Base-by-base conservation (phyloP, 2,113 vertebrate genomes). In the Delphinapterus leucas region DNA sequence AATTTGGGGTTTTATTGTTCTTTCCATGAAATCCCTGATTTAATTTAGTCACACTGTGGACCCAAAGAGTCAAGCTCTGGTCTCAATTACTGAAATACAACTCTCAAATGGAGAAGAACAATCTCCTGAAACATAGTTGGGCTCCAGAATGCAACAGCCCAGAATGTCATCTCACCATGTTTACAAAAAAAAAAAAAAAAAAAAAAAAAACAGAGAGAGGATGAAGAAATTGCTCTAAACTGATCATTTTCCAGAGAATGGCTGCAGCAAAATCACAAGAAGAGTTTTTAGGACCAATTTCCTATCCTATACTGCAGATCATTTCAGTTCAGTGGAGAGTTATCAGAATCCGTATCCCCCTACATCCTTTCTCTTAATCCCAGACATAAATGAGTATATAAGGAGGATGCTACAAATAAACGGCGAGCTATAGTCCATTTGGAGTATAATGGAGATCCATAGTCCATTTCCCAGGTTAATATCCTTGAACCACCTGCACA, bases 11-110 rank as follows among this genome's bases (percentile, higher is more conserved):
- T 94, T 94, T 74, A 95, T 97, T 97, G 93, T 97, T 96, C 92
- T 96, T 97, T 84, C 93, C 92, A 96, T 61, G 84, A 97, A 97
- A 96, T 95, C 49, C 25, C 47, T 98, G 95, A 97, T 86, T 95
- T 90, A 97, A 98, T 98, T 97, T 93, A 68, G 88, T 17, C 49
- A 49, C 83, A 91, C 77, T 89, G 79, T 87, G 41, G 60, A 95
- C 87, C 83, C 58, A 81, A 70, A 83, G 83, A 97, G 70, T 97
- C 74, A 84, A 70, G 79, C 33, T 97, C 96, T 97, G 96, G 77
- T 97, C 84, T 97, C 95, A 97, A 94, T 97, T 98, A 98, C 38
- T 3, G 8, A 96, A 97, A 94, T 41, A 65, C 88, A 82, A 25
- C 88, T 89, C 55, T 80, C 73, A 82, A 79, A 94, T 77, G 44